A percentile compares a stretch with the other conserved stretches of the same genome.
These are phyloP conservation scores for Hyperopisus bebe DNA, from an alignment of 2,113 vertebrate genomes.

Conservation along the genomic window DNA sequence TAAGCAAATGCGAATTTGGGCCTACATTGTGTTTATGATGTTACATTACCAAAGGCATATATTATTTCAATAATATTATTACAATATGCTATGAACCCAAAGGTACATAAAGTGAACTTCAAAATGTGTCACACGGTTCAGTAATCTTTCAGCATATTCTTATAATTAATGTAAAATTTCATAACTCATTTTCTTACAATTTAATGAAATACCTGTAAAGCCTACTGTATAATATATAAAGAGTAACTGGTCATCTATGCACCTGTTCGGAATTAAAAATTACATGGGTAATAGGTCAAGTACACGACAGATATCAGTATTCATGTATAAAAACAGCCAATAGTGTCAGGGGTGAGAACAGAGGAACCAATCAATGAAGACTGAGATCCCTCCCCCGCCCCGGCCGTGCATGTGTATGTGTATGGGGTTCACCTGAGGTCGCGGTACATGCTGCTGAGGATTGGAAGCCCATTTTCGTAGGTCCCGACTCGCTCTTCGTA, in stretches of 20 bases:
- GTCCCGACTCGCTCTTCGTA: conserved; percentile 52
- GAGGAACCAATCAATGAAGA: background rate
- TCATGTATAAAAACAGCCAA: conserved; percentile 36
- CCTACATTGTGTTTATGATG: background rate
- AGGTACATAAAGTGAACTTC: background rate
- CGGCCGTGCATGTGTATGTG: background rate
- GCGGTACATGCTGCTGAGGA: conserved; percentile 72
- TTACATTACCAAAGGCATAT: background rate
- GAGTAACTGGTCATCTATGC: background rate
- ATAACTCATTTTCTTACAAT: background rate
- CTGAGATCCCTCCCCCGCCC: background rate
- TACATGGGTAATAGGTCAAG: background rate
- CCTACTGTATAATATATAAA: background rate
- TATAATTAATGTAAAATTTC: background rate
- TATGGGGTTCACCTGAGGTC: conserved; percentile 52
- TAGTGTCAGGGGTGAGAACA: background rate
- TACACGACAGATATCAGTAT: conserved; percentile 39
- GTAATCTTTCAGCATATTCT: background rate
- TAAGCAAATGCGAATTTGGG: background rate
- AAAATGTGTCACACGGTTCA: background rate
- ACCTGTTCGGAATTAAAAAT: background rate
- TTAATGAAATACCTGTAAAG: background rate
- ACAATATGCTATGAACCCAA: background rate
- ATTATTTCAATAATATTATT: background rate
- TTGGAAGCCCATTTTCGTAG: conserved; percentile 24